Evolutionary conservation across 2,888 invertebrate species (phyloP).

Genomic region (Tridacna crocea): DNA sequence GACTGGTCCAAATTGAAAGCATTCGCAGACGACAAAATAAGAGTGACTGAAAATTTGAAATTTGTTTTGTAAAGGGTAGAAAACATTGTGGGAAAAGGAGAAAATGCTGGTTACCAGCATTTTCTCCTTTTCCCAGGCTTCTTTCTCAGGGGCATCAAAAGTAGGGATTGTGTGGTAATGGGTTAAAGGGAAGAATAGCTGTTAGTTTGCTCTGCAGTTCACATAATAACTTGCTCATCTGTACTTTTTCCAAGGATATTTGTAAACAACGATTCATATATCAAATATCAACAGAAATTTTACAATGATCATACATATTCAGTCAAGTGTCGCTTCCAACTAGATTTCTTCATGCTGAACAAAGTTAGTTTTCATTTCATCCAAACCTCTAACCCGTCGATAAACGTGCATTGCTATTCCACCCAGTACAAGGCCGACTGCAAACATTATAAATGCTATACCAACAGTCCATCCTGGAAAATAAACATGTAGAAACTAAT

Average conservation of each 20-base stretch:
- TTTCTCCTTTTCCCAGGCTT: not conserved
- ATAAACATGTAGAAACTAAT: not conserved
- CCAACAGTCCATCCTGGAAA: conserved; percentile 45
- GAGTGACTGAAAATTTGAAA: too few relatives aligned
- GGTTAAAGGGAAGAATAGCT: too few relatives aligned
- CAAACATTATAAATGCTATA: conserved; percentile 39
- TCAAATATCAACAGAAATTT: too few relatives aligned
- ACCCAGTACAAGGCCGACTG: conserved; percentile 42
- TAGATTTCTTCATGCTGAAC: conserved; percentile 20
- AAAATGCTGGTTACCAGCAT: not conserved
- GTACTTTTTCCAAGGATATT: too few relatives aligned
- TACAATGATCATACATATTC: too few relatives aligned
- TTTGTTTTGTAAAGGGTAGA: not conserved
- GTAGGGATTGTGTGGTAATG: too few relatives aligned
- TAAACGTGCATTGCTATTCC: conserved; percentile 32
- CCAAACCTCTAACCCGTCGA: conserved; percentile 16
- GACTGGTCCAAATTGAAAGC: too few relatives aligned
- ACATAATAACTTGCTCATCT: too few relatives aligned
- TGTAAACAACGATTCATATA: too few relatives aligned
- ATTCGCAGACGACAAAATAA: too few relatives aligned
- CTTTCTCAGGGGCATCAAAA: too few relatives aligned
- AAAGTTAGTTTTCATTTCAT: conserved; percentile 24
- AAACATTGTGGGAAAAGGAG: not conserved
- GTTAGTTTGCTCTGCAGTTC: too few relatives aligned
- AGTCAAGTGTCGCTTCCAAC: not conserved